Evolutionary conservation across 2,113 vertebrate genomes (phyloP).

Genomic region (Eptesicus fuscus): DNA sequence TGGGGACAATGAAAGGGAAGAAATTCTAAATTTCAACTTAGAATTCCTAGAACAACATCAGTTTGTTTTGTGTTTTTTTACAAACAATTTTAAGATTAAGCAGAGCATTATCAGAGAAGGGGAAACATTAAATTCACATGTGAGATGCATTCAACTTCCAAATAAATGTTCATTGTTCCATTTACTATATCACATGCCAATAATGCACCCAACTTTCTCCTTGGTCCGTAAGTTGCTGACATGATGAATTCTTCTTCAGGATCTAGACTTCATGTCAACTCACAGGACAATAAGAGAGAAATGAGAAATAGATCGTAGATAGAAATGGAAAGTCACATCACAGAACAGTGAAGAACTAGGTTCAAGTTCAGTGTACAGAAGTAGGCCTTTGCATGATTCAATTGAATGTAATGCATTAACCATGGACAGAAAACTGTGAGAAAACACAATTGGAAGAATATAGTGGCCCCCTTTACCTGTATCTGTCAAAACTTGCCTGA

Average conservation of each 20-base stretch:
- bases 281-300: not conserved
- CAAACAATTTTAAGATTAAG: not conserved
- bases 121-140: not conserved
- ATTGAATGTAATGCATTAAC: not conserved
- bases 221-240: not conserved
- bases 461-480: not conserved
- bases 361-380: constrained; percentile 57
- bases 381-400: not conserved
- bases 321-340: constrained; percentile 23
- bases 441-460: not conserved
- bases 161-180: constrained; percentile 72
- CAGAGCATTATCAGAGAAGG: not conserved
- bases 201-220: constrained; percentile 59
- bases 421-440: not conserved
- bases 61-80: not conserved
- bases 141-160: constrained; percentile 56
- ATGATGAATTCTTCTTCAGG: not conserved
- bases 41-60: not conserved
- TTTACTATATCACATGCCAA: constrained; percentile 56
- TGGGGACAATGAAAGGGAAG: not conserved
- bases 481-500: constrained; percentile 62
- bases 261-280: not conserved
- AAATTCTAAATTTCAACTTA: not conserved
- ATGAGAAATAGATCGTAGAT: not conserved
- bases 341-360: constrained; percentile 67